Base-by-base conservation (phyloP, 2,888 invertebrate genomes). In the Coenonympha glycerion region DNA sequence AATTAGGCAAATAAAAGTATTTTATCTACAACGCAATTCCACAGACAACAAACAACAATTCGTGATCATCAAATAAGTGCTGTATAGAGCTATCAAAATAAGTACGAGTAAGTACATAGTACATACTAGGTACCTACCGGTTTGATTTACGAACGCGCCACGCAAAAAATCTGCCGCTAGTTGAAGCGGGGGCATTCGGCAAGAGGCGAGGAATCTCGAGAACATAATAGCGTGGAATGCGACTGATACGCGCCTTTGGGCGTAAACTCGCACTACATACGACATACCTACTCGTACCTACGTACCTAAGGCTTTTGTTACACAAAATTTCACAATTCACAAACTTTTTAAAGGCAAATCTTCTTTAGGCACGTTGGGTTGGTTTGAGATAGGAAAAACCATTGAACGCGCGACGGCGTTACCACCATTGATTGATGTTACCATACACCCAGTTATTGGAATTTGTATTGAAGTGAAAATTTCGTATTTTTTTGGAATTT, bases 91-190 rank as follows among this genome's bases (percentile, higher is more conserved):
- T 61, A 61, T 60, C 53, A 60, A 56, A 62, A 64, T 62, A 61
- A 62, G 63, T 60, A 60, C 60, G 49, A 57, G 58, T 57, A 56
- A 60, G 58, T 62, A 62, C 60, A 13, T 30, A 30, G 6, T n/a
- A n/a, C n/a, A n/a, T n/a, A n/a, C 30, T 56, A 48, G 48, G 28
- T 61, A 60, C 71, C 73, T 78, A 83, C 84, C 80, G 81, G 82
- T 84, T 83, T 74, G 73, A 80, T 80, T 80, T 78, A 75, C 69
- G 76, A 76, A 65, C 73, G 68, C 65, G 69, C 67, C 67, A 68
- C 69, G 75, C 79, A 84, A 86, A 86, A 85, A 86, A 83, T 68
- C 82, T 77, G 82, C 81, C 79, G 80, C 79, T 80, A 76, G 71
- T 64, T 71, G 65, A 64, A 65, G 67, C 66, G 65, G 65, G 62